Conservation (phyloP, 2,888 invertebrate species). For the Limnephilus lunatus region DNA sequence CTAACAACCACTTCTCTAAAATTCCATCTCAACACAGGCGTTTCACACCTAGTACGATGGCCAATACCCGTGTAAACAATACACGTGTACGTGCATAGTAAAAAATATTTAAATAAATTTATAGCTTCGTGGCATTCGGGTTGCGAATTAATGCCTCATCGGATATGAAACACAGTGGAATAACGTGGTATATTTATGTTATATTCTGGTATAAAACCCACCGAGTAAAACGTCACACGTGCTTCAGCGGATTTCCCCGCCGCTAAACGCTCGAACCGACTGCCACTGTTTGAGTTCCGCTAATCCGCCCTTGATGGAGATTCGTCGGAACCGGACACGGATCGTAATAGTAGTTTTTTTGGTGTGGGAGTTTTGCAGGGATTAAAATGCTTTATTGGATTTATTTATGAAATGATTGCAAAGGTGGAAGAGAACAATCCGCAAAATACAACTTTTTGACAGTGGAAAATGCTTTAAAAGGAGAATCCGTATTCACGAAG, state of each 20-base stretch:
- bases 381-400: background rate
- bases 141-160: background rate
- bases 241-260: slow-evolving; percentile 22
- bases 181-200: background rate
- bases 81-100: too few species aligned
- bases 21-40: too few species aligned
- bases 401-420: background rate
- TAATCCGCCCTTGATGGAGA: background rate
- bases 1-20: too few species aligned
- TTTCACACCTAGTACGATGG: too few species aligned
- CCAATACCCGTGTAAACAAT: too few species aligned
- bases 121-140: background rate
- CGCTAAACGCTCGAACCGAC: background rate
- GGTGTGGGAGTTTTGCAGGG: background rate
- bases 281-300: background rate
- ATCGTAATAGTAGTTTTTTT: background rate
- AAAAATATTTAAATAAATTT: too few species aligned
- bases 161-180: background rate
- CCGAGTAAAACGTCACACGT: slow-evolving; percentile 24
- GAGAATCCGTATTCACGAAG: background rate
- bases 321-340: background rate
- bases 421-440: background rate
- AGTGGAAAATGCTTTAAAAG: background rate
- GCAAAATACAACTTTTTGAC: background rate
- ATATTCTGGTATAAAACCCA: background rate